Evolutionary conservation across 2,888 invertebrate genomes (phyloP), one percentile per base, ranked within the genome.

Genomic region (Parnassius smintheus): DNA sequence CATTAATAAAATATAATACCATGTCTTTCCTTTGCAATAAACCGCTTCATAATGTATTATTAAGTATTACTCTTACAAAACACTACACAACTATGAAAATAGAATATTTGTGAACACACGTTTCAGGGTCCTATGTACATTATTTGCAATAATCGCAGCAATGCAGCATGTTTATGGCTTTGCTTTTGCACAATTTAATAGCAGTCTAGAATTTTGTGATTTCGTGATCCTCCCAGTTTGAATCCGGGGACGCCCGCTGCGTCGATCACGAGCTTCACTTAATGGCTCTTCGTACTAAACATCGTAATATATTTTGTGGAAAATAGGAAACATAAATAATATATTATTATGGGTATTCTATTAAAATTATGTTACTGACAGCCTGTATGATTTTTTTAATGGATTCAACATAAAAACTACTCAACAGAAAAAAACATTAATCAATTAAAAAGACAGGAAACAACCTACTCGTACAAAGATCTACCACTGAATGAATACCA

Each of bases 231-330:
- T 65, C 66, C 65, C 68, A 58, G 66, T 77, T 73, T 72, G 69
- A 73, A 75, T 73, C 77, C 81, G 80, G 65, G 80, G 81, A 67
- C 79, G 72, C 67, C 76, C 61, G 62, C 71, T 66, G 68, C 25
- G 62, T 59, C 54, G 52, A 46, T 59, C 66, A 59, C 63, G 64
- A 66, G 64, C 9, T 9, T 25, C 22, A 46, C 45, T 25, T 25
- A 55, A 46, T 18, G 55, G 45, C 45, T 25, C 25, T 22, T 25
- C 41, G 41, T 54, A 2, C n/a, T 35, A 35, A 4, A 35, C 13
- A 42, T 2, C 54, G n/a, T 42, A 42, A 12, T n/a, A 2, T 54
- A 42, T 41, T 56, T 56, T 56, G n/a, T 49, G 11, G 11, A 4
- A 48, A 48, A 48, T n/a, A 25, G 12, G 3, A 4, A 9, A 44